Evolutionary conservation across 2,888 invertebrate genomes (phyloP).

Genomic region (Lithosia quadra): DNA sequence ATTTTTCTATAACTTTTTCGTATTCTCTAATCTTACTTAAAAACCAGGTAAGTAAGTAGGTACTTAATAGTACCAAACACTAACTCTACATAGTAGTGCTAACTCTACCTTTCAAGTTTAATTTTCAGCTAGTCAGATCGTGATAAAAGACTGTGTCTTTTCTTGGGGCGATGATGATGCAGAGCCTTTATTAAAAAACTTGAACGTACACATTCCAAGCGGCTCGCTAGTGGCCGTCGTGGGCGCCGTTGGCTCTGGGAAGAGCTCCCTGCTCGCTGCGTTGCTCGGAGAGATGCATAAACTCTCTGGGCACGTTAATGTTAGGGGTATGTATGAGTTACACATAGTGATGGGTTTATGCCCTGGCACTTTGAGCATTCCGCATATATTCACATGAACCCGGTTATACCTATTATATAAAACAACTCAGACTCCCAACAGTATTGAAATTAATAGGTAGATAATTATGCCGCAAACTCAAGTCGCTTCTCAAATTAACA

Average conservation of each 20-base stretch:
- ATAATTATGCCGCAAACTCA: too few relatives aligned
- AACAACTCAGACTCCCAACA: too few relatives aligned
- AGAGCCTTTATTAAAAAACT: slow-evolving; percentile 90
- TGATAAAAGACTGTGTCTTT: slow-evolving; percentile 95
- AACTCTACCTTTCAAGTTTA: background rate
- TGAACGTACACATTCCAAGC: slow-evolving; percentile 90
- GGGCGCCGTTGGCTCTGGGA: slow-evolving; percentile 95
- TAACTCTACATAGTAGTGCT: too few relatives aligned
- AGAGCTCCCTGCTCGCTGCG: slow-evolving; percentile 95
- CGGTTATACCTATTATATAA: too few relatives aligned
- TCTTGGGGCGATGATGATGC: slow-evolving; percentile 94
- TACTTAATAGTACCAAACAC: too few relatives aligned
- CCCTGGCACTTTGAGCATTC: too few relatives aligned
- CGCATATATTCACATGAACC: too few relatives aligned
- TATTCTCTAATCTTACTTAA: too few relatives aligned
- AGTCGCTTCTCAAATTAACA: too few relatives aligned
- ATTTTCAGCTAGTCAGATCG: slow-evolving; percentile 90
- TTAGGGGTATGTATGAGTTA: slow-evolving; percentile 58
- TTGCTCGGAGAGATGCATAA: slow-evolving; percentile 97
- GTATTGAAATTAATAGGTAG: too few relatives aligned
- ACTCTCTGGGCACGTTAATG: slow-evolving; percentile 92
- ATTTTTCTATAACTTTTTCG: too few relatives aligned
- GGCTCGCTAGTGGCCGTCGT: slow-evolving; percentile 93
- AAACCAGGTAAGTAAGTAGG: too few relatives aligned
- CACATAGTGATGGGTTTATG: background rate